These are phyloP conservation scores for Acromyrmex charruanus DNA, from an alignment of 1,140 invertebrate species.

Conservation along the genomic window DNA sequence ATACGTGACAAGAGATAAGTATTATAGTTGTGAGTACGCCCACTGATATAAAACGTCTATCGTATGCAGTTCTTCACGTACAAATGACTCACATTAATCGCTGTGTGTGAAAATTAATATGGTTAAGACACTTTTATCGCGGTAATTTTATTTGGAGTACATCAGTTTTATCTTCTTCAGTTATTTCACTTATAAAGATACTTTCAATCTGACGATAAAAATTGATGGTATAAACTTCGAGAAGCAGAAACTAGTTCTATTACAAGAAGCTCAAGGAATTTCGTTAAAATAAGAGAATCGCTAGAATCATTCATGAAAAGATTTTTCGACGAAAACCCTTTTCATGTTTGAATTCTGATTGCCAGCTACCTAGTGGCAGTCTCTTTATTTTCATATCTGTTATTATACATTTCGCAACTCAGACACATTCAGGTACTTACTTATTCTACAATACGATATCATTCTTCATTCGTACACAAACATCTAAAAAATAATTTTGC, in stretches of 20 bases:
- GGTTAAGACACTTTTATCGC: not conserved
- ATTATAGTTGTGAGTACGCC: conserved; percentile 45
- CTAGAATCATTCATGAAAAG: not conserved
- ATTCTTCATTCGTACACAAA: not conserved
- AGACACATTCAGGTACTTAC: not conserved
- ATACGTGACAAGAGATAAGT: conserved; percentile 60
- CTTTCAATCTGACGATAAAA: conserved; percentile 4
- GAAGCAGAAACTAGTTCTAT: not conserved
- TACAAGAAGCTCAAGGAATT: not conserved
- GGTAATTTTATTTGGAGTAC: conserved; percentile 14
- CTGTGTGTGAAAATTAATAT: conserved; percentile 22
- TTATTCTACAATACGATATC: not conserved
- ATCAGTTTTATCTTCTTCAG: not conserved
- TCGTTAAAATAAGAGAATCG: not conserved
- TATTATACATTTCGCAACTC: conserved; percentile 7
- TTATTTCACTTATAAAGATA: not conserved
- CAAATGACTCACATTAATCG: conserved; percentile 14
- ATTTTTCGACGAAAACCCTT: not conserved
- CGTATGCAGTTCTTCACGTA: conserved; percentile 10
- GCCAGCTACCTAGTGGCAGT: not conserved
- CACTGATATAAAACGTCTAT: conserved; percentile 32
- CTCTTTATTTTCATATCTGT: not conserved
- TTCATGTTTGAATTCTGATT: conserved; percentile 4
- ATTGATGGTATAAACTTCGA: not conserved
- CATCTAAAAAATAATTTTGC: not conserved